Evolutionary conservation across 2,888 invertebrate species (phyloP), one percentile per base, ranked within the genome.

Genomic region (Calephelis perditalis): DNA sequence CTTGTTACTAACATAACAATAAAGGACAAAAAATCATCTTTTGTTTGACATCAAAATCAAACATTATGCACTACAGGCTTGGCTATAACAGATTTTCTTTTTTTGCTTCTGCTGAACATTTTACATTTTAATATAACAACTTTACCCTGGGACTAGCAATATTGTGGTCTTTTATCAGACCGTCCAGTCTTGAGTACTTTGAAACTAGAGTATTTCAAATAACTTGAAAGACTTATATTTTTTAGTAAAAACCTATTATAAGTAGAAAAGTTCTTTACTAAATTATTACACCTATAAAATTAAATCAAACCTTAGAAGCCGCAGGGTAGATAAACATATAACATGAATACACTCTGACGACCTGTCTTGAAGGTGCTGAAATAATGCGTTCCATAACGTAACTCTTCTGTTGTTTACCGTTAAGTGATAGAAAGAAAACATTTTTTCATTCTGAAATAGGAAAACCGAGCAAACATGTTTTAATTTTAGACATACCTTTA

Each of bases 221-320:
- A 26, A 26, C 26, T 26, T 26, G 26, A 26, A 26, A 26, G 26
- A 26, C 26, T 26, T 26, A 26, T 3, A 26, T 26, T 44, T 56
- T 43, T 57, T 37, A 10, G 5, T 54, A 54, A 55, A 7, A 55
- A 55, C 7, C 40, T 6, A 36, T 55, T 12, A 40, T 3, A 8
- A 35, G n/a, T 4, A 54, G 10, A 26, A 37, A 55, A 10, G 11
- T n/a, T 7, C 7, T 0, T 40, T 37, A n/a, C 26, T 12, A 36
- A 26, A 11, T 9, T 9, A 3, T 8, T 9, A 4, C 9, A 57
- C 10, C 26, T 57, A 47, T 5, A 44, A 12, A 62, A 9, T 44
- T 56, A 49, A n/a, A 40, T 66, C 66, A 69, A 80, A 95, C 95
- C 95, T 95, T 63, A 95, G 81, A 63, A 96, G 92, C 68, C 94